Conservation (phyloP, 2,888 invertebrate genomes). For the Polyommatus iphigenia region DNA sequence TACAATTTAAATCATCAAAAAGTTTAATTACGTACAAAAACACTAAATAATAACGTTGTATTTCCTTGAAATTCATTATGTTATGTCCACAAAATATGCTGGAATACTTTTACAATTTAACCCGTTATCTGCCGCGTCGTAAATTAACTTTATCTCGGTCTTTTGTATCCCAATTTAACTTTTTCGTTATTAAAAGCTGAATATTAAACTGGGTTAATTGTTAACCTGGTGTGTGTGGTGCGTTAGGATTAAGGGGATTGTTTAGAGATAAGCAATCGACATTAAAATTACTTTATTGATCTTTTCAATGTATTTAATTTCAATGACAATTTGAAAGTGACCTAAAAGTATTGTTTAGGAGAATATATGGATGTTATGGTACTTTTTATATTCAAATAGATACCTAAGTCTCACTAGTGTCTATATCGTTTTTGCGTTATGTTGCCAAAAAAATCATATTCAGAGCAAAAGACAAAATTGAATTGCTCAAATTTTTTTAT, state of each 20-base stretch:
- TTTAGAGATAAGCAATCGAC: background rate
- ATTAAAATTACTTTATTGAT: background rate
- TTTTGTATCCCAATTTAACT: constrained; percentile 22
- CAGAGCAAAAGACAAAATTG: too few relatives aligned
- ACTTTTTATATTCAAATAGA: too few relatives aligned
- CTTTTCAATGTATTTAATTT: background rate
- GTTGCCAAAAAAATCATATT: too few relatives aligned
- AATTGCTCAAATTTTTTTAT: too few relatives aligned
- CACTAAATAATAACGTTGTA: background rate
- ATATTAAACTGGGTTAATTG: constrained; percentile 11
- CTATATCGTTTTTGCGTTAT: too few relatives aligned
- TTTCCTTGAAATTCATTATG: background rate
- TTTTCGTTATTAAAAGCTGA: constrained; percentile 2
- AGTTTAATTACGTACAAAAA: background rate
- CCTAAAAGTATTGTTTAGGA: too few relatives aligned
- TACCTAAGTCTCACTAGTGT: too few relatives aligned
- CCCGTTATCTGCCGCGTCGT: constrained; percentile 18
- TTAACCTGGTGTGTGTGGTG: background rate
- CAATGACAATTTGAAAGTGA: background rate
- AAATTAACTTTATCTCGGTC: constrained; percentile 21
- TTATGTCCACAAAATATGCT: constrained; percentile 4
- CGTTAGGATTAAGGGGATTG: background rate
- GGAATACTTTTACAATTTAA: constrained; percentile 9
- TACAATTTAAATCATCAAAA: background rate
- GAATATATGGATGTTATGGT: too few relatives aligned